Base-by-base conservation (phyloP, 2,113 vertebrate species). In the Anser brachyrhynchus region DNA sequence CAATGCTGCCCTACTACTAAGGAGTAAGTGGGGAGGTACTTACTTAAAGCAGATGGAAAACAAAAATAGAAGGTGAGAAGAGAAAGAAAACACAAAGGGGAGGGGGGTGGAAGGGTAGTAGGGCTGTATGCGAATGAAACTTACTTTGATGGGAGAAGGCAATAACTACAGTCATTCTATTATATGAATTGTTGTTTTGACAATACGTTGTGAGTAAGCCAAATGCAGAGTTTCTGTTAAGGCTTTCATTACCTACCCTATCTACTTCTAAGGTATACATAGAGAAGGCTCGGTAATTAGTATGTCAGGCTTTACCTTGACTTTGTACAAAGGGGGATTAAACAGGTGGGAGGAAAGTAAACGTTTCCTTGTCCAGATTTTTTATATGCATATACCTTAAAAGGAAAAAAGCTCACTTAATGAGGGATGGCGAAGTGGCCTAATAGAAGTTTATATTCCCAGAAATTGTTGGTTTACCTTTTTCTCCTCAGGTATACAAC, bases 51-150 rank as follows among this genome's bases (percentile, higher is more conserved):
- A 84, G n/a, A 84, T 78, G 73, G 41, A 74, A 44, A 87, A 71
- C 77, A 84, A 89, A 90, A 92, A 54, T 46, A 49, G 39, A 65
- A 72, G 35, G 26, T 90, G n/a, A 80, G 8, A 43, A 91, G 55
- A 51, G 35, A 66, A 65, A 65, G 37, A 39, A 62, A 80, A 46
- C 49, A 77, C 73, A 83, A 83, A 49, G 67, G 12, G 5, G 52
- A 55, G 11, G 23, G 2, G 0, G 1, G 46, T 5, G 20, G 61
- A 64, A 22, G 15, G 33, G 13, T 71, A 82, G n/a, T 51, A 44
- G 21, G 71, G 22, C 26, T 73, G 11, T 66, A 13, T 65, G 33
- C 78, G 52, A 59, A 28, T 52, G 69, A 31, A 82, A 66, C 33
- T 69, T 74, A 29, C 1, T 29, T 17, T 46, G 52, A n/a, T 57